Conservation (phyloP, 1,140 invertebrate species). For the Sarcophaga peregrina region DNA sequence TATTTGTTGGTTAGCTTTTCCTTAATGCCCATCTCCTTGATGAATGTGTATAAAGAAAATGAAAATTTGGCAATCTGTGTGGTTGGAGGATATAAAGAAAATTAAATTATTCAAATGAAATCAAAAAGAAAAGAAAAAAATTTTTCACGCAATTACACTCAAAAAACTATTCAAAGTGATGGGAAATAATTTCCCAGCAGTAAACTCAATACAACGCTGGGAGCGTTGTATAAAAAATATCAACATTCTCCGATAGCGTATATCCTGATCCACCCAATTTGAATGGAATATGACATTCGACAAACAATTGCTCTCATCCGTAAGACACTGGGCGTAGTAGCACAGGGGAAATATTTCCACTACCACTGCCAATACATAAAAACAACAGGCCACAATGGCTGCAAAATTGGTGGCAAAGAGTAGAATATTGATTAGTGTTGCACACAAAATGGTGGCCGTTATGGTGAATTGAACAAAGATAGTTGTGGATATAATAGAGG, state of each 20-base stretch:
- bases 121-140: neutral
- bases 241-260: slow-evolving; percentile 49
- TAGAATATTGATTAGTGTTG: slow-evolving; percentile 53
- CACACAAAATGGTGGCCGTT: slow-evolving; percentile 51
- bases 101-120: neutral
- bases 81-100: neutral
- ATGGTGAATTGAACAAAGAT: slow-evolving; percentile 55
- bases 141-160: too few species aligned
- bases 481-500: slow-evolving; percentile 52
- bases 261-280: slow-evolving; percentile 50
- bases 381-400: slow-evolving; percentile 48
- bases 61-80: slow-evolving; percentile 54
- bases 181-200: slow-evolving; percentile 54
- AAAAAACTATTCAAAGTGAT: slow-evolving; percentile 54
- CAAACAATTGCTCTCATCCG: slow-evolving; percentile 49
- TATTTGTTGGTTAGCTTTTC: neutral
- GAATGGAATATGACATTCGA: slow-evolving; percentile 52
- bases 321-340: slow-evolving; percentile 51
- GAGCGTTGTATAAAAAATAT: slow-evolving; percentile 53
- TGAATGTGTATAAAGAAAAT: slow-evolving; percentile 54
- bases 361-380: slow-evolving; percentile 50
- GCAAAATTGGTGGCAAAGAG: slow-evolving; percentile 52
- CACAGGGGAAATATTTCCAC: slow-evolving; percentile 53
- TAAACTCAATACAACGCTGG: slow-evolving; percentile 49
- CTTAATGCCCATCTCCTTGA: slow-evolving; percentile 50